phyloP scores from a whole-genome alignment of 2,888 invertebrate species.

The Philonicus albiceps region DNA sequence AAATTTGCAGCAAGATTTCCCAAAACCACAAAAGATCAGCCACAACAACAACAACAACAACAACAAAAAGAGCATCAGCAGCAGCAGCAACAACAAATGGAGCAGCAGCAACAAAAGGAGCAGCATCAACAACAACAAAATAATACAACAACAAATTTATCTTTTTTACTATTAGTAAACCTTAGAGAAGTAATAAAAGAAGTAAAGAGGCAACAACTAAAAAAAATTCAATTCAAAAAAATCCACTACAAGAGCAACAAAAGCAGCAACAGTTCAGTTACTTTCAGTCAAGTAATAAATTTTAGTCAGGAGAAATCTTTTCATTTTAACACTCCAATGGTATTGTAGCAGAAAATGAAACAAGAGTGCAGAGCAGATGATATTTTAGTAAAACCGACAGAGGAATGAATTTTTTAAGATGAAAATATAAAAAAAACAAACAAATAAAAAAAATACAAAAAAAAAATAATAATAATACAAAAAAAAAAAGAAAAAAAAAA shows the following conservation, averaged over 20 bases:
- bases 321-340: conserved; percentile 34
- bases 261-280: conserved; percentile 14
- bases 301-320: conserved; percentile 45
- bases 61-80: neutral
- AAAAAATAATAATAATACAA: no score
- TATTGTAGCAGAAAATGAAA: conserved; percentile 36
- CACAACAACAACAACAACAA: neutral
- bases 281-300: conserved; percentile 13
- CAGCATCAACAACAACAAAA: conserved; percentile 38
- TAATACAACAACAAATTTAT: conserved; percentile 45
- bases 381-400: conserved; percentile 7
- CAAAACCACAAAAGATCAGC: conserved; percentile 12
- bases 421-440: no score
- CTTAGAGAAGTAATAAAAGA: conserved; percentile 23
- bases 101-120: conserved; percentile 21
- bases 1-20: conserved; percentile 26
- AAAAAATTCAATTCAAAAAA: conserved; percentile 13
- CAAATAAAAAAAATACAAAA: conserved; percentile 7
- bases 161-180: conserved; percentile 45
- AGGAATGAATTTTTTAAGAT: conserved; percentile 27
- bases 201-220: conserved; percentile 5
- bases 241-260: neutral
- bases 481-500: conserved; percentile 27
- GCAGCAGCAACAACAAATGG: neutral
- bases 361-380: conserved; percentile 15